A percentile compares a stretch with the other conserved stretches of the same genome.
Evolutionary conservation across 2,888 invertebrate species (phyloP).

Genomic region (Hanleya hanleyi): DNA sequence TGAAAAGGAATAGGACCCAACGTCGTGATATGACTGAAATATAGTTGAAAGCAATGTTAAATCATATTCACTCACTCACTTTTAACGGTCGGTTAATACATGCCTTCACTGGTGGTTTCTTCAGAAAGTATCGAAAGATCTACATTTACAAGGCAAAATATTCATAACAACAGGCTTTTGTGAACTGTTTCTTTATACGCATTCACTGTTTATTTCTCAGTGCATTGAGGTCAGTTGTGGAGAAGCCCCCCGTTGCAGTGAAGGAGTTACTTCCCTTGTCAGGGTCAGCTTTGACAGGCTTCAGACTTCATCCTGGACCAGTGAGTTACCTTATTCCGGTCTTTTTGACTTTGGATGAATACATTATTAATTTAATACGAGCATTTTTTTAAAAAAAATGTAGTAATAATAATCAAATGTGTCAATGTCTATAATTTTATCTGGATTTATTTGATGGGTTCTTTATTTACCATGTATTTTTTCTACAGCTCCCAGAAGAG

Average conservation of each 20-base stretch:
- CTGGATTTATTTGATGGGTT: background rate
- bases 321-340: too few species aligned
- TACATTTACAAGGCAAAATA: too few species aligned
- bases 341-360: background rate
- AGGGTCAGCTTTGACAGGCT: conserved; percentile 91
- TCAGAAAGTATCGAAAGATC: too few species aligned
- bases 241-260: conserved; percentile 91
- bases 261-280: conserved; percentile 91
- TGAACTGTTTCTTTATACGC: conserved; percentile 1
- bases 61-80: too few species aligned
- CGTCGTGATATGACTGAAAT: too few species aligned
- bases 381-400: background rate
- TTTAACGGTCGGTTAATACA: too few species aligned
- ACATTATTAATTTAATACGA: background rate
- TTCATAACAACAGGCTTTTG: too few species aligned
- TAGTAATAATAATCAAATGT: background rate
- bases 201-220: conserved; percentile 78
- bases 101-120: too few species aligned
- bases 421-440: background rate
- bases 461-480: conserved; percentile 11
- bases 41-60: too few species aligned
- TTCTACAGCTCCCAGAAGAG: conserved; percentile 88
- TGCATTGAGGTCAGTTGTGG: conserved; percentile 93
- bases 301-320: conserved; percentile 95
- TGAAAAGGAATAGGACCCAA: too few species aligned